Evolutionary conservation across 2,113 vertebrate species (phyloP), one percentile per base, ranked within the genome.

Genomic region (Phasianus colchicus): DNA sequence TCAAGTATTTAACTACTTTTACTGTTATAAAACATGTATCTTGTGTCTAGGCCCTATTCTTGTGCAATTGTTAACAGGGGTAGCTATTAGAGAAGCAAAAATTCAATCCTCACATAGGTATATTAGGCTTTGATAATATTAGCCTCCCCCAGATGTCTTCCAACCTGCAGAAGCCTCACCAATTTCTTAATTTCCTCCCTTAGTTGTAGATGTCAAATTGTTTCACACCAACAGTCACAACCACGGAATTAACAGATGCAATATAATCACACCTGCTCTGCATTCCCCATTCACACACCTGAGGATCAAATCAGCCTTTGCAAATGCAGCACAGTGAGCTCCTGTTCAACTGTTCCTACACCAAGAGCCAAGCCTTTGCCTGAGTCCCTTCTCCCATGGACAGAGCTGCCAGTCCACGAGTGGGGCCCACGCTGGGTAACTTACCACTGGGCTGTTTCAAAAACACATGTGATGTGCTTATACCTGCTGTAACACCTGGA

Each of bases 1-100:
- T 86, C 22, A 83, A 91, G 61, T 78, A 67, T 83, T 90, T 95
- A 78, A 95, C 65, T 88, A 3, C 76, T 60, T 88, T 83, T n/a
- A 83, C 64, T 61, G 32, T 65, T 88, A 45, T 13, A 2, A 17
- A 83, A 83, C 13, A 29, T 50, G 7, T 32, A 67, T 10, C 40
- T 86, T 13, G 2, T 58, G 34, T 81, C 80, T 30, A 52, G 38
- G 32, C 32, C 58, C 73, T 50, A 82, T 74, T 86, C 50, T 77
- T 47, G n/a, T 48, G 34, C 67, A 19, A 21, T 36, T 90, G 60
- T 86, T 88, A 32, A 50, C 73, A 58, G 78, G 12, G n/a, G 36
- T 48, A 83, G 67, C 61, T 58, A 45, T 0, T 13, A 42, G 50
- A 83, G 36, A 20, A 71, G 50, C 45, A 94, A 91, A 94, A 81